Evolutionary conservation across 23 tunicate genomes (phyloP).

Genomic region (Botrylloides violaceus): DNA sequence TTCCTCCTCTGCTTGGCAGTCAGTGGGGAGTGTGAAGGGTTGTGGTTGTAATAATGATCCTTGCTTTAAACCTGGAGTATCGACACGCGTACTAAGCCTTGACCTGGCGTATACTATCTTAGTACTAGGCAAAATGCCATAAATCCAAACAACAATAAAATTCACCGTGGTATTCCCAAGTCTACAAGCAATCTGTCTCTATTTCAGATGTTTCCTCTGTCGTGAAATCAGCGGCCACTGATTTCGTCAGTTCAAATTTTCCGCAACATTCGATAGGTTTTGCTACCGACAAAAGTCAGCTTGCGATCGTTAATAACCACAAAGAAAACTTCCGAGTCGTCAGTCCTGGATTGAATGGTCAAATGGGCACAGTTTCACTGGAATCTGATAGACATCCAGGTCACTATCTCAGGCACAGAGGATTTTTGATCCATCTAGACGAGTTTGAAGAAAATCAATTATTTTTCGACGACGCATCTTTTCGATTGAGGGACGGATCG

Average conservation of each 20-base stretch:
- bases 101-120: too few species aligned
- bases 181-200: too few species aligned
- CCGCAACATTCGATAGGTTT: neutral
- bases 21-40: too few species aligned
- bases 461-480: constrained; percentile 7
- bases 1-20: too few species aligned
- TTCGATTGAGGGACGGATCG: neutral
- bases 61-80: too few species aligned
- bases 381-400: constrained; percentile 5
- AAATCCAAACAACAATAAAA: too few species aligned
- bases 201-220: neutral
- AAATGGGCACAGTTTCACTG: constrained; percentile 6
- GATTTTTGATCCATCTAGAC: constrained; percentile 4
- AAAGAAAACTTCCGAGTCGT: neutral
- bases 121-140: too few species aligned
- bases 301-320: neutral
- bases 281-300: neutral
- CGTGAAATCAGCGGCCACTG: neutral
- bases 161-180: too few species aligned
- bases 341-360: constrained; percentile 13
- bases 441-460: neutral
- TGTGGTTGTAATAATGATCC: too few species aligned
- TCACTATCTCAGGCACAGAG: constrained; percentile 1
- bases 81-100: too few species aligned
- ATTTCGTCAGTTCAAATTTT: neutral